These are phyloP conservation scores for Lepidurus packardi DNA, from an alignment of 1,140 invertebrate genomes.

Conservation along the genomic window DNA sequence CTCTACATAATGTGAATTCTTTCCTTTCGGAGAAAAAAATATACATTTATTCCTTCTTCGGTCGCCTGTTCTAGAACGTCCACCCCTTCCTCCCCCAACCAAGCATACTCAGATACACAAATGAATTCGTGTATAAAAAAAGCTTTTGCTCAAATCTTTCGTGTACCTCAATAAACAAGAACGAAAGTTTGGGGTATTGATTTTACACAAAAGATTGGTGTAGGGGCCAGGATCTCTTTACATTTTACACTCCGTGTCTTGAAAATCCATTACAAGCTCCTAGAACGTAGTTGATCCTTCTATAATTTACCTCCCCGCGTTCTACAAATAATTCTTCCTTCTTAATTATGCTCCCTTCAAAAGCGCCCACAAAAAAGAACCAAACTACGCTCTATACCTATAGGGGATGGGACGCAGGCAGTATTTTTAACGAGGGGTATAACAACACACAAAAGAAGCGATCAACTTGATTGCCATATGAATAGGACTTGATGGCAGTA, in stretches of 20 bases:
- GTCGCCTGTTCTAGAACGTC: too few relatives aligned
- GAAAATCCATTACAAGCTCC: neutral
- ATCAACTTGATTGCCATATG: neutral
- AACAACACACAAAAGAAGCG: conserved; percentile 1
- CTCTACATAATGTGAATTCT: neutral
- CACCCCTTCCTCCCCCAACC: too few relatives aligned
- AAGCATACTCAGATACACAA: neutral
- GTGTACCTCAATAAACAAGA: neutral
- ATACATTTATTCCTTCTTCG: too few relatives aligned
- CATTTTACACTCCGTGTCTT: neutral
- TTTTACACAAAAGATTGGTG: neutral
- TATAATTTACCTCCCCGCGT: neutral
- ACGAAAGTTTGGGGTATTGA: neutral
- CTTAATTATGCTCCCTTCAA: neutral
- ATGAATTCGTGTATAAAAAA: neutral
- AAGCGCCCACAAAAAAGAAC: neutral
- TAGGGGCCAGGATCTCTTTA: neutral
- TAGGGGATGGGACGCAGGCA: neutral
- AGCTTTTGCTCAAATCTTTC: neutral
- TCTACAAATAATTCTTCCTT: neutral
- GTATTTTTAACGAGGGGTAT: neutral
- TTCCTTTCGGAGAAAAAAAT: neutral
- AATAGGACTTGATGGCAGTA: conserved; percentile 6
- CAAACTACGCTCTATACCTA: neutral
- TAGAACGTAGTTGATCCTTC: neutral